Base-by-base conservation (phyloP, 2,113 vertebrate genomes). In the Plotosus lineatus region DNA sequence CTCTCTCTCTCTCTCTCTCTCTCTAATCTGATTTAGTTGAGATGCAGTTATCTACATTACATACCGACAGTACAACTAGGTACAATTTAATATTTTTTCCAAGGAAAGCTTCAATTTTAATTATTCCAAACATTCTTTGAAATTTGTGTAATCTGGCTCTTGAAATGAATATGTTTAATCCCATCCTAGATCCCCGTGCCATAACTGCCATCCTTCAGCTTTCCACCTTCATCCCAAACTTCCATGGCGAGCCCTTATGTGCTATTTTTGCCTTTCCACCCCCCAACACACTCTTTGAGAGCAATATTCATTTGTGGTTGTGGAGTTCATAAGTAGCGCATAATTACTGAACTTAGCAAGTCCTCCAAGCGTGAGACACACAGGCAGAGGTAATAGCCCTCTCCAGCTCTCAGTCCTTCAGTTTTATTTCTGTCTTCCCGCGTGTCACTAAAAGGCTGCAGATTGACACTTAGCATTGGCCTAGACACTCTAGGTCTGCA, bases 381-480 rank as follows among this genome's bases (percentile, higher is more conserved):
- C 23, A 50, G 42, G 15, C 42, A 1, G n/a, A n/a, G 21, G 28
- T 82, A 78, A 38, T 80, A 46, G 55, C 28, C 73, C 33, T 55
- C 23, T 48, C 23, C n/a, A 21, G 10, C 68, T 71, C 19, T 75
- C 21, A 6, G 40, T n/a, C 28, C 40, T 38, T 60, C 42, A 9
- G 31, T 38, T 58, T 86, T 84, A 83, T 83, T 77, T 78, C 38
- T 31, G 36, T 42, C 74, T 38, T 40, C 44, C 65, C 31, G 48
- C 2, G 3, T 51, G 69, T 78, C 68, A 40, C 75, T 60, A 23
- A n/a, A 66, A 61, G 72, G 68, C 68, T 48, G 74, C 42, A 69
- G 81, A 83, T 60, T 81, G 81, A 87, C 73, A 75, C 72, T 28
- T 46, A 72, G 78, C 83, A 63, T 63, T 75, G 77, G 75, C 36